A percentile compares a stretch with the other conserved stretches of the same genome.
These are phyloP conservation scores for Apis cerana DNA, from an alignment of 1,140 invertebrate genomes.

Conservation along the genomic window DNA sequence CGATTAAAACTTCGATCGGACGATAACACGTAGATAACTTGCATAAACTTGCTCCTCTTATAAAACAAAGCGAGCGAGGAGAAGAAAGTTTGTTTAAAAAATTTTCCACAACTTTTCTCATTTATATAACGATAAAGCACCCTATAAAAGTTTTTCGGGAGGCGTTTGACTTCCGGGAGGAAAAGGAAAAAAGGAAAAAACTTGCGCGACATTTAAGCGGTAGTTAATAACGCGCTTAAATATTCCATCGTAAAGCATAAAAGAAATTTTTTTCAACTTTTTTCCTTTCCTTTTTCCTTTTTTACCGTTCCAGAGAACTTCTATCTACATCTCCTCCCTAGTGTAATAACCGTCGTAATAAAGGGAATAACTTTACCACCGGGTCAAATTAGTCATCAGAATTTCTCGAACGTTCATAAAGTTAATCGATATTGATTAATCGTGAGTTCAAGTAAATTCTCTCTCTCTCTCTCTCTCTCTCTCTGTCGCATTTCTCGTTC, in stretches of 20 bases:
- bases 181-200: not conserved
- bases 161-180: not conserved
- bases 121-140: constrained; percentile 13
- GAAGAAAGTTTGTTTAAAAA: not conserved
- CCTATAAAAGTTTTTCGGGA: constrained; percentile 23
- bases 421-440: not conserved
- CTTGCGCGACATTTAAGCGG: constrained; percentile 18
- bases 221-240: constrained; percentile 39
- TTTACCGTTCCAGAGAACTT: constrained; percentile 5
- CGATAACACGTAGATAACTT: not conserved
- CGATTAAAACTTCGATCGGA: constrained; percentile 3
- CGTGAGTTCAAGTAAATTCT: not conserved
- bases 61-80: not conserved
- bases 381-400: not conserved
- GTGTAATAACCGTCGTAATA: constrained; percentile 2
- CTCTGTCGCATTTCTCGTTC: too few relatives aligned
- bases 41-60: not conserved
- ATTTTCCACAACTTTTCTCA: constrained; percentile 16
- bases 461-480: too few relatives aligned
- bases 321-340: not conserved
- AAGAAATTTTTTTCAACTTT: constrained; percentile 34
- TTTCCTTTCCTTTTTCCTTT: not conserved
- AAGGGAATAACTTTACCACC: not conserved
- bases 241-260: constrained; percentile 33
- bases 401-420: not conserved